Evolutionary conservation across 2,113 vertebrate species (phyloP).

Genomic region (Cisticola juncidis): DNA sequence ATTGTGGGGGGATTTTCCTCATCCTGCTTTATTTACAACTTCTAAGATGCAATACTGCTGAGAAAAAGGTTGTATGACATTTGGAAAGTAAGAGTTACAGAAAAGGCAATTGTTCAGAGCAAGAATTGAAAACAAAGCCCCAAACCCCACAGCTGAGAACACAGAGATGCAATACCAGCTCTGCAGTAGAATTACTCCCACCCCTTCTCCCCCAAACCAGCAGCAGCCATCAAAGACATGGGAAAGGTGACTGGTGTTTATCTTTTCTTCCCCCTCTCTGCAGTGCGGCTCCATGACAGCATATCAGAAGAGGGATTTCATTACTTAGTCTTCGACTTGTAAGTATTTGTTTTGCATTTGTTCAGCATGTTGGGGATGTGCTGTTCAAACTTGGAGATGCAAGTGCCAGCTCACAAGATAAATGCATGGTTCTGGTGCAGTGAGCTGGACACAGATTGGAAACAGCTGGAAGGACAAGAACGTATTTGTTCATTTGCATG

Average conservation of each 20-base stretch:
- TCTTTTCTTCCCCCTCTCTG: background rate
- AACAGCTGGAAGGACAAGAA: background rate
- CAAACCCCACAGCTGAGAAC: background rate
- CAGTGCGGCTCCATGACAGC: conserved; percentile 87
- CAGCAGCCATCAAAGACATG: background rate
- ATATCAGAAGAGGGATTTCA: conserved; percentile 88
- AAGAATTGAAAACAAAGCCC: background rate
- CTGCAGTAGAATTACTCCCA: background rate
- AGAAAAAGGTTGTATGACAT: background rate
- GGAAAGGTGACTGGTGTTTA: background rate
- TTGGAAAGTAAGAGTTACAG: background rate
- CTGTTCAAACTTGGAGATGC: background rate
- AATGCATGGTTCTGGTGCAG: background rate
- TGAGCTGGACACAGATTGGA: background rate
- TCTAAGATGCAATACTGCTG: background rate
- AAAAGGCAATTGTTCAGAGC: background rate
- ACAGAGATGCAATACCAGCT: background rate
- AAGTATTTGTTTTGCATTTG: conserved; percentile 69
- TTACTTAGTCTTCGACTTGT: conserved; percentile 89
- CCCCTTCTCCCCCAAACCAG: background rate
- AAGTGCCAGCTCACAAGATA: background rate
- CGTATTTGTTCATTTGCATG: background rate
- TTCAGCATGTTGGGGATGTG: background rate
- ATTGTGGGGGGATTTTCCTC: background rate
- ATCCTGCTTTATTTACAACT: background rate